phyloP scores from a whole-genome alignment of 2,797 vertebrate species.

The Myotis planiceps region DNA sequence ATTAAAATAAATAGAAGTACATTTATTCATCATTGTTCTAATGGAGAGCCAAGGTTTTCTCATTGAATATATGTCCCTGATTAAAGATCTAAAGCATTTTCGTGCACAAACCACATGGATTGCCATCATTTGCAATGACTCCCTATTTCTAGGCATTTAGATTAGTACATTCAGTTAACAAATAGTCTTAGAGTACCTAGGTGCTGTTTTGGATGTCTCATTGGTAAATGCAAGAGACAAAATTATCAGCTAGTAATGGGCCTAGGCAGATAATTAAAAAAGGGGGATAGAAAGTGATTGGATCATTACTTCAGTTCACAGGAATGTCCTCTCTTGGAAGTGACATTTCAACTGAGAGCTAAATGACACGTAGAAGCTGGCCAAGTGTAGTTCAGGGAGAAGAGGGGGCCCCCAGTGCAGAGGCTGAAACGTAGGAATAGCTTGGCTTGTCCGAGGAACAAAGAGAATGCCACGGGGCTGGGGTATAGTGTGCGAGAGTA shows the following conservation, averaged over 20 bases:
- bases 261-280: neutral
- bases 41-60: neutral
- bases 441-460: neutral
- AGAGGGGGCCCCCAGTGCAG: neutral
- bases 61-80: neutral
- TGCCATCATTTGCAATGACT: conserved; percentile 4
- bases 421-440: neutral
- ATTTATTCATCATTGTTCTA: neutral
- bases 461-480: neutral
- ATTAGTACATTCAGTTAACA: neutral
- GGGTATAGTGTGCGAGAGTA: neutral
- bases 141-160: neutral
- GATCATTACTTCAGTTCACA: neutral
- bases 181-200: neutral
- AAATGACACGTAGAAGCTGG: neutral
- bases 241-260: neutral
- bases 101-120: neutral
- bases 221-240: neutral
- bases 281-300: neutral
- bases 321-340: conserved; percentile 1
- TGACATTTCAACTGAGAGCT: conserved; percentile 12
- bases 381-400: neutral
- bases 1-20: neutral
- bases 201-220: neutral
- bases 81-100: neutral